Evolutionary conservation across 2,888 invertebrate species (phyloP).

Genomic region (Dasysyrphus tricinctus): DNA sequence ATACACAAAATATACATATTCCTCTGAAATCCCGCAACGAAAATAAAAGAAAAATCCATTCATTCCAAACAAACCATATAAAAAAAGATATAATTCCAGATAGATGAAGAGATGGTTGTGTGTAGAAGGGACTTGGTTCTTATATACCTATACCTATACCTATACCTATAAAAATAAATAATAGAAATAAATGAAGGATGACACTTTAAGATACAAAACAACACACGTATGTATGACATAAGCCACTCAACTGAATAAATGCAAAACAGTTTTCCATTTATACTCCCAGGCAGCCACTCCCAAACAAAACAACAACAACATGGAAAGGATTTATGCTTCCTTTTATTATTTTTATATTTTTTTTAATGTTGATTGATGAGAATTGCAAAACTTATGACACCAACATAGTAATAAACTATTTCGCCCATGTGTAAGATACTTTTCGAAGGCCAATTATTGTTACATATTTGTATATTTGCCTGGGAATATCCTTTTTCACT

Average conservation of each 20-base stretch:
- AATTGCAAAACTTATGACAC: constrained; percentile 74
- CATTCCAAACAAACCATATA: not conserved
- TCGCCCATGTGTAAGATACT: constrained; percentile 28
- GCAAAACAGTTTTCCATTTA: constrained; percentile 51
- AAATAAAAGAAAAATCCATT: not conserved
- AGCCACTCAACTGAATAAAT: constrained; percentile 55
- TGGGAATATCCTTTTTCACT: constrained; percentile 14
- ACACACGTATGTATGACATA: constrained; percentile 36
- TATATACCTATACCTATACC: not conserved
- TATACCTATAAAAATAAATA: not conserved
- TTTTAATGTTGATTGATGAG: constrained; percentile 74
- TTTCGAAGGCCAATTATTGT: constrained; percentile 38
- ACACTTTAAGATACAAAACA: constrained; percentile 46
- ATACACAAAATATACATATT: not conserved
- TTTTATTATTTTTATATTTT: constrained; percentile 10
- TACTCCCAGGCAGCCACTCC: not conserved
- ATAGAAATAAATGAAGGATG: constrained; percentile 46
- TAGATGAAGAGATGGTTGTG: constrained; percentile 15
- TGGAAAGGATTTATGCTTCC: constrained; percentile 15
- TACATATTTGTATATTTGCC: constrained; percentile 45
- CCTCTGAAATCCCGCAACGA: not conserved
- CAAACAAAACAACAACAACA: constrained; percentile 5
- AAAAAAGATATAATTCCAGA: constrained; percentile 2
- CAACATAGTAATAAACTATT: constrained; percentile 71
- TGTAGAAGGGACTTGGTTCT: not conserved